phyloP scores from a whole-genome alignment of 2,113 vertebrate genomes.

The Phoxinus phoxinus region DNA sequence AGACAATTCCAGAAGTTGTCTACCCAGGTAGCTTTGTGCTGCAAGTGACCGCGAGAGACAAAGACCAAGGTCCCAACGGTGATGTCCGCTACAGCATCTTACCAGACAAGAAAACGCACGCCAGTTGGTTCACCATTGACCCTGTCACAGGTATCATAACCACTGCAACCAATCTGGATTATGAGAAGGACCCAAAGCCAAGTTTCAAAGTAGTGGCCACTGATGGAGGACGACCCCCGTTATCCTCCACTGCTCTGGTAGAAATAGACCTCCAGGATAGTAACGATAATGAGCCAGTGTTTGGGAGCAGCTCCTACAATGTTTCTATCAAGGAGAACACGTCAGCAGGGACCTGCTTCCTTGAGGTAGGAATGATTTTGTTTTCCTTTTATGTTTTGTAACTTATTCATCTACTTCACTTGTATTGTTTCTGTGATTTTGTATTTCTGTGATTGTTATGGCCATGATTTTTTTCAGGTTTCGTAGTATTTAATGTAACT shows the following conservation, averaged over 20 bases:
- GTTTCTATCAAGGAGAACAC: conserved; percentile 90
- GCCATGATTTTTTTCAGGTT: background rate
- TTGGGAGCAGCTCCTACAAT: conserved; percentile 89
- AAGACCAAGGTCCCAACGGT: conserved; percentile 94
- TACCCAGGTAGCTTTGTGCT: conserved; percentile 94
- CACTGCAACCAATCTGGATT: conserved; percentile 88
- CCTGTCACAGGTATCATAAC: conserved; percentile 91
- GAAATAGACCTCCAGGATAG: conserved; percentile 90
- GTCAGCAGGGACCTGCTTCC: conserved; percentile 90
- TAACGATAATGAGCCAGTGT: conserved; percentile 93
- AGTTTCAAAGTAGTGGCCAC: conserved; percentile 89
- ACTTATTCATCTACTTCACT: background rate
- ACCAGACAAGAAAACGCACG: conserved; percentile 76
- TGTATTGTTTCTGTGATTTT: background rate
- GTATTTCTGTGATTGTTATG: background rate
- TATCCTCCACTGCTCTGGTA: conserved; percentile 89
- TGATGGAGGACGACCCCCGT: conserved; percentile 83
- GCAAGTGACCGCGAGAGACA: conserved; percentile 93
- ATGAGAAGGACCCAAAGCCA: conserved; percentile 87
- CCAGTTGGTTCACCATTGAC: conserved; percentile 92
- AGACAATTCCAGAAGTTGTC: conserved; percentile 92
- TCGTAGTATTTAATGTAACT: background rate
- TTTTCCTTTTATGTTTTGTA: background rate
- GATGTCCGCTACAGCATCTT: conserved; percentile 89
- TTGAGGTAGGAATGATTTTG: conserved; percentile 82